Percentiles rank a stretch among this genome's conserved stretches.
Conservation (phyloP, 2,113 vertebrate genomes). For the Malurus melanocephalus region DNA sequence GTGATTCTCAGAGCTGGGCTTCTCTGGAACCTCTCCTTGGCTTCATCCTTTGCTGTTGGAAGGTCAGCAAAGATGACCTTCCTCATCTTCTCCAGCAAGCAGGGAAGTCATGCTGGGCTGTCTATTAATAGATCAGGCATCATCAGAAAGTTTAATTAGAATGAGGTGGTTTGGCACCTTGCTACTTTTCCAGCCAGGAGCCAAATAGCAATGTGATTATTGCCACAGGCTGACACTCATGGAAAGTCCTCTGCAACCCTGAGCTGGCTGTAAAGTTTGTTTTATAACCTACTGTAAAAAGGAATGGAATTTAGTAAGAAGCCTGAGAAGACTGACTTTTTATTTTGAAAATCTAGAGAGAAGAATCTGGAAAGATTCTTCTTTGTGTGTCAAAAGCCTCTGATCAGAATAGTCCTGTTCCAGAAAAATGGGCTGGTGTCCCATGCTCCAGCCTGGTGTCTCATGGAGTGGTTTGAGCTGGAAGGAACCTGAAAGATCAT, state of each 20-base stretch:
- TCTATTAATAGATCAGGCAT: conserved; percentile 43
- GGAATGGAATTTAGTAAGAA: neutral
- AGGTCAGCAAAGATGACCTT: neutral
- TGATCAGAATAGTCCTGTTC: neutral
- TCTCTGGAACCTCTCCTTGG: neutral
- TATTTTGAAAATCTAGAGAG: neutral
- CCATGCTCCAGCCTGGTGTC: neutral
- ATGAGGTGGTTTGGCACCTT: conserved; percentile 37
- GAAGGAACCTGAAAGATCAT: neutral
- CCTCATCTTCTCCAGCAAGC: neutral
- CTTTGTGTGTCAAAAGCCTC: neutral
- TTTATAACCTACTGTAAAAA: neutral
- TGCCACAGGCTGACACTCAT: neutral
- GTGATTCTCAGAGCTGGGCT: neutral
- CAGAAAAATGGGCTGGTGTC: neutral
- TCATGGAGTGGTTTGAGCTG: neutral
- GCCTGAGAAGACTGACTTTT: neutral
- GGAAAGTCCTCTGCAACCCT: neutral
- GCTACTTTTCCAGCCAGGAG: neutral
- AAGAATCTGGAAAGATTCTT: neutral
- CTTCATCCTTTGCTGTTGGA: neutral
- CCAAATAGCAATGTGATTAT: conserved; percentile 5
- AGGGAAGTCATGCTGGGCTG: conserved; percentile 1
- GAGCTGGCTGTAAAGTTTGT: conserved; percentile 10
- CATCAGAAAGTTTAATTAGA: conserved; percentile 44